phyloP scores from a whole-genome alignment of 2,113 vertebrate species.

The Tragelaphus buxtoni region DNA sequence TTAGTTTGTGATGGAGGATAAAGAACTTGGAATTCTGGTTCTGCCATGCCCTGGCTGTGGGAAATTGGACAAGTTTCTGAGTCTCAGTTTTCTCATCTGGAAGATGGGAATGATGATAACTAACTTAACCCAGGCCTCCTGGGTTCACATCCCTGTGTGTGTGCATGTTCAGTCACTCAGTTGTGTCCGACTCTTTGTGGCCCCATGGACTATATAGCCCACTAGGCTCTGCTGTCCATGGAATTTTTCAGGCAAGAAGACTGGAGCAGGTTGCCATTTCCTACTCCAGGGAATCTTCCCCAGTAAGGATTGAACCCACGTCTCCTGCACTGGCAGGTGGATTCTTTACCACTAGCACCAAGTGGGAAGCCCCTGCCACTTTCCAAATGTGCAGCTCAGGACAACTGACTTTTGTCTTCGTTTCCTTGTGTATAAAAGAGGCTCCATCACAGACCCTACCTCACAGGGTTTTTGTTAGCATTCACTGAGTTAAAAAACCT shows the following conservation, averaged over 20 bases:
- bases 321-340: neutral
- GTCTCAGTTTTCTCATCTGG: neutral
- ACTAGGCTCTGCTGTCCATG: neutral
- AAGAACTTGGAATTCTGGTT: conserved; percentile 29
- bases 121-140: neutral
- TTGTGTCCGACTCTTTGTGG: neutral
- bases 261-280: neutral
- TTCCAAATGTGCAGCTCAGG: neutral
- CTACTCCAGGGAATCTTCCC: neutral
- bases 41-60: neutral
- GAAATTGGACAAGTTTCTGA: neutral
- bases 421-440: neutral
- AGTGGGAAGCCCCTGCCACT: neutral
- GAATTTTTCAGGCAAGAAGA: neutral
- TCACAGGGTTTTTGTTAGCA: neutral
- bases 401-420: neutral
- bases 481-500: neutral
- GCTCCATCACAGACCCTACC: neutral
- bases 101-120: neutral
- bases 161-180: neutral
- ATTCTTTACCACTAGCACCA: neutral
- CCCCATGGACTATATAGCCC: neutral
- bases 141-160: neutral
- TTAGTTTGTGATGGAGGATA: neutral
- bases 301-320: fast-evolving